A percentile compares a stretch with the other conserved stretches of the same genome.
Evolutionary conservation across 2,797 vertebrate genomes (phyloP).

Genomic region (Acipenser transmontanus): DNA sequence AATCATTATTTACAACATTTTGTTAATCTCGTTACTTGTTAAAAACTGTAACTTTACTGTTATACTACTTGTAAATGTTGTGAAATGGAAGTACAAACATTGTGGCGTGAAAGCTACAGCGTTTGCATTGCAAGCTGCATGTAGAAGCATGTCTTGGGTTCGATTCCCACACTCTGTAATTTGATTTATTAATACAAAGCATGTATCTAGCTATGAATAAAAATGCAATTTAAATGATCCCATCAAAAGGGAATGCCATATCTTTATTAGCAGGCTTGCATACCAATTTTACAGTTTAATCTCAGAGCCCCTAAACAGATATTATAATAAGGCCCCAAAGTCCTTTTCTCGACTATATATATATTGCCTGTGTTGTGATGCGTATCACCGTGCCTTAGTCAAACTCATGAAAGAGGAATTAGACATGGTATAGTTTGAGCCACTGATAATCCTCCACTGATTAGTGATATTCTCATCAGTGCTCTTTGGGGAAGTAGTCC

Average conservation of each 20-base stretch:
- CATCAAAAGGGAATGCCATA: constrained; percentile 2
- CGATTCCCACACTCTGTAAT: no score
- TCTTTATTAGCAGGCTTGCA: constrained; percentile 4
- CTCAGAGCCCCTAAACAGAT: constrained; percentile 19
- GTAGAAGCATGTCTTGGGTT: no score
- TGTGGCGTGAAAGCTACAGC: no score
- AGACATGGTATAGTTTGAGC: constrained; percentile 75
- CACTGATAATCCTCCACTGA: constrained; percentile 73
- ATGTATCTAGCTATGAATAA: background rate
- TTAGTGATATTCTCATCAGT: constrained; percentile 72
- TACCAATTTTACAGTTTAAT: constrained; percentile 10
- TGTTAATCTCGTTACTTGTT: no score
- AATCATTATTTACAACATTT: no score
- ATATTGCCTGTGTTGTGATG: constrained; percentile 37
- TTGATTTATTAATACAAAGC: no score
- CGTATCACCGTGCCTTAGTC: constrained; percentile 45
- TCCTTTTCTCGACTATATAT: constrained; percentile 10
- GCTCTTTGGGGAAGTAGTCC: constrained; percentile 54
- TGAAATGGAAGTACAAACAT: no score
- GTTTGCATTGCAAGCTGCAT: no score
- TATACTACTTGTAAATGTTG: no score
- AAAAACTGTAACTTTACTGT: no score
- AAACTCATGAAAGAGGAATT: constrained; percentile 67
- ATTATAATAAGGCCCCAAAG: constrained; percentile 42
- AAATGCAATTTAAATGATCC: background rate